A percentile compares a stretch with the other conserved stretches of the same genome.
Conservation (phyloP, 2,797 vertebrate genomes). For the Chiloscyllium punctatum region DNA sequence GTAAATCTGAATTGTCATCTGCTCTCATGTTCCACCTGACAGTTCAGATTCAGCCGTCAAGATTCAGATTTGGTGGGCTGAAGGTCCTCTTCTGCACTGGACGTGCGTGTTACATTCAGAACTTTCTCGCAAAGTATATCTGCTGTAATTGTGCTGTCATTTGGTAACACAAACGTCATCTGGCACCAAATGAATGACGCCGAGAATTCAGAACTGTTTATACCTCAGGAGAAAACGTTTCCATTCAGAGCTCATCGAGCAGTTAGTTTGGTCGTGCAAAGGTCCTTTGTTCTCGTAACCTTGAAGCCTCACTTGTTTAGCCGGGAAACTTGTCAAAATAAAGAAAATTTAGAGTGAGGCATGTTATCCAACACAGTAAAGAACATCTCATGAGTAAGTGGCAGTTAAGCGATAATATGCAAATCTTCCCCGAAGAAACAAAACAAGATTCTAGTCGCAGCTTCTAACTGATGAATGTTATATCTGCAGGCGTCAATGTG, state of each 20-base stretch:
- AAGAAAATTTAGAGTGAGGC: not conserved
- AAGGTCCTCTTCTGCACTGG: no score
- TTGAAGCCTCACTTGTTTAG: not conserved
- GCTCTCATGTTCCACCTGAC: no score
- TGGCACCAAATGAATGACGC: not conserved
- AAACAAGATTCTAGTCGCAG: not conserved
- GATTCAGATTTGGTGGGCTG: not conserved
- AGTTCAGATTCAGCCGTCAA: not conserved
- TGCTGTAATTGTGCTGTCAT: not conserved
- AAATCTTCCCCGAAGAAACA: not conserved
- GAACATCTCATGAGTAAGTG: not conserved
- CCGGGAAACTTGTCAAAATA: not conserved
- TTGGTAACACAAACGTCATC: not conserved
- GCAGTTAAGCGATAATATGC: not conserved
- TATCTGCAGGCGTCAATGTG: not conserved
- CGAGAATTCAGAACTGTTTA: not conserved
- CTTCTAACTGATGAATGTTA: not conserved
- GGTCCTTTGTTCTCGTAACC: not conserved
- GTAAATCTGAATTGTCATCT: not conserved
- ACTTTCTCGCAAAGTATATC: not conserved
- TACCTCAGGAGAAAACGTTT: not conserved
- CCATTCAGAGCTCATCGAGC: not conserved
- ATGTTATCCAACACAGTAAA: not conserved
- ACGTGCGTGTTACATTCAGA: not conserved
- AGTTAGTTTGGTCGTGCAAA: not conserved